Conservation (phyloP, 2,797 vertebrate species). For the Oryzias dopingdopingensis region DNA sequence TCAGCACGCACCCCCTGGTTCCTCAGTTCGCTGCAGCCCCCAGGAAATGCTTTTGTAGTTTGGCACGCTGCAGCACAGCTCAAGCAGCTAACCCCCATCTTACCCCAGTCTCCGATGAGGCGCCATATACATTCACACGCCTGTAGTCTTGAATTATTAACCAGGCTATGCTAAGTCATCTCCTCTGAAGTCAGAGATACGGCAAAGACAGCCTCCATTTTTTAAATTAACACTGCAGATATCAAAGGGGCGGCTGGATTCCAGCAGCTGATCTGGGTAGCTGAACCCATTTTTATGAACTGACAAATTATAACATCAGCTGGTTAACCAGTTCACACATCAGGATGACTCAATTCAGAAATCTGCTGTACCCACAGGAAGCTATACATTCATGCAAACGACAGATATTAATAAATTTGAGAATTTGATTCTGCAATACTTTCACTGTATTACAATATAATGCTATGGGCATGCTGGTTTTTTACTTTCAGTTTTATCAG, state of each 20-base stretch:
- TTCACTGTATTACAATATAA: no score
- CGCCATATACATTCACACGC: constrained; percentile 61
- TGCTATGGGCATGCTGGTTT: not conserved
- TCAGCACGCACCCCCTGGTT: constrained; percentile 41
- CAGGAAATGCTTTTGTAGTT: constrained; percentile 73
- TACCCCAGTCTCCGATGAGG: constrained; percentile 70
- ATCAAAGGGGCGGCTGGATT: constrained; percentile 20
- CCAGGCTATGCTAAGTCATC: constrained; percentile 53
- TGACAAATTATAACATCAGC: constrained; percentile 30
- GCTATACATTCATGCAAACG: no score
- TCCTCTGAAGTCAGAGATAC: constrained; percentile 67
- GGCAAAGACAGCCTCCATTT: constrained; percentile 53
- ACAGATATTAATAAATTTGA: no score
- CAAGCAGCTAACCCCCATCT: constrained; percentile 64
- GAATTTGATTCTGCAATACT: no score
- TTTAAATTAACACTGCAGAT: constrained; percentile 56
- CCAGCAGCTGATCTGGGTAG: not conserved
- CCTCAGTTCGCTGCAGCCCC: constrained; percentile 54
- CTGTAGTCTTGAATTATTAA: constrained; percentile 75
- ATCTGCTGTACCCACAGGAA: no score
- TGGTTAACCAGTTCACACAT: constrained; percentile 3
- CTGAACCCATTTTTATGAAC: not conserved
- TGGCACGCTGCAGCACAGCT: constrained; percentile 53
- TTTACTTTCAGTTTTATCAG: not conserved
- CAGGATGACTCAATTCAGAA: constrained; percentile 28